These are phyloP conservation scores for Charina bottae DNA, from an alignment of 2,113 vertebrate species.

Conservation along the genomic window DNA sequence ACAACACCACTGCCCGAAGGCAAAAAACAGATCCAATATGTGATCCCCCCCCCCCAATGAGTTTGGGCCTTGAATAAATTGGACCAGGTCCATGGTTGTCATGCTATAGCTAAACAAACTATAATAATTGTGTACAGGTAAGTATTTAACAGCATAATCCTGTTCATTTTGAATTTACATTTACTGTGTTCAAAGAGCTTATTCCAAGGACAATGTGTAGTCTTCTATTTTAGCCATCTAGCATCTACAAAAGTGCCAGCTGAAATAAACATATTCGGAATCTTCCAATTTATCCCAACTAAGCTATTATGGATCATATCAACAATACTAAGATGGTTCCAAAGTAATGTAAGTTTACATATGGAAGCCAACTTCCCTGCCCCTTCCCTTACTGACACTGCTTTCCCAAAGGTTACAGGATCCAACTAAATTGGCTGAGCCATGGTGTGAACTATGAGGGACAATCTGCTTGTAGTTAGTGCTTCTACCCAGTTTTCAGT, in stretches of 20 bases:
- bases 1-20: no score
- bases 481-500: neutral
- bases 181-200: neutral
- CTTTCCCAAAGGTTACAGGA: neutral
- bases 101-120: no score
- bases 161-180: neutral
- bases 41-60: no score
- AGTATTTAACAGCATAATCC: neutral
- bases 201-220: neutral
- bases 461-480: neutral
- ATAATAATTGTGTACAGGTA: neutral
- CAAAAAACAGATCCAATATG: no score
- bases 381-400: neutral
- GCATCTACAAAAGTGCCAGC: neutral
- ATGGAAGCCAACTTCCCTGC: neutral
- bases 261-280: neutral
- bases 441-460: neutral
- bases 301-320: neutral
- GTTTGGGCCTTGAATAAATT: no score
- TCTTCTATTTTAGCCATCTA: neutral
- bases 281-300: neutral
- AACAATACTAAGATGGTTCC: neutral
- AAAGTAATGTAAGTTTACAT: neutral
- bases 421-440: neutral
- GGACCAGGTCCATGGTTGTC: no score